Evolutionary conservation across 2,888 invertebrate species (phyloP).

Genomic region (Pharmacophagus antenor): DNA sequence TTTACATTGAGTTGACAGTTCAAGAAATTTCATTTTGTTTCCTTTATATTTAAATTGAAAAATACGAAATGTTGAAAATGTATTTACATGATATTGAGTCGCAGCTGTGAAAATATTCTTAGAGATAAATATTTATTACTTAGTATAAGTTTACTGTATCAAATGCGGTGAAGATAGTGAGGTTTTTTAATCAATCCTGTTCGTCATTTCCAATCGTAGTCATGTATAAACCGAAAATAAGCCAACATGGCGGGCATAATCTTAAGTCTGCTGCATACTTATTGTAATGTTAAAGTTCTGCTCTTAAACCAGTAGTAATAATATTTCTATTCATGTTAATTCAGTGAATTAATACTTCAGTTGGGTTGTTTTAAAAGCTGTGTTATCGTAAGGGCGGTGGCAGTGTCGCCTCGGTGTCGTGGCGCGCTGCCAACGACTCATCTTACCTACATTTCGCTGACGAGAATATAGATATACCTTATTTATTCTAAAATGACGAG

Average conservation of each 20-base stretch:
- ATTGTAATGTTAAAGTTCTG: not conserved
- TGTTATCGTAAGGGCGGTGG: constrained; percentile 38
- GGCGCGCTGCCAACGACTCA: constrained; percentile 60
- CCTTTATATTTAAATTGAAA: constrained; percentile 32
- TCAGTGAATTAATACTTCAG: constrained; percentile 43
- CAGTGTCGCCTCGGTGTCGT: constrained; percentile 47
- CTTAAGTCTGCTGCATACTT: too few species aligned
- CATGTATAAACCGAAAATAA: too few species aligned
- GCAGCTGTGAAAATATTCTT: constrained; percentile 11
- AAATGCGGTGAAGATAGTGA: not conserved
- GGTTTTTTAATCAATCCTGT: not conserved
- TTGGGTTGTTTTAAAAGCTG: constrained; percentile 48
- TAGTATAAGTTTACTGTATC: not conserved
- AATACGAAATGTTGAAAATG: constrained; percentile 20
- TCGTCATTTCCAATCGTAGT: not conserved
- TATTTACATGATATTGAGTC: constrained; percentile 21
- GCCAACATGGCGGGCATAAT: too few species aligned
- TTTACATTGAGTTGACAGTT: constrained; percentile 41
- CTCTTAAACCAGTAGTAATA: constrained; percentile 7
- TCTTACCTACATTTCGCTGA: constrained; percentile 56
- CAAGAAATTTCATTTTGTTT: constrained; percentile 40
- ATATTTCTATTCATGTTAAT: constrained; percentile 34
- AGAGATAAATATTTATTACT: not conserved
- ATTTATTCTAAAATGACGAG: constrained; percentile 31
- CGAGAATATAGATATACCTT: constrained; percentile 43